These are phyloP conservation scores for Neogobius melanostomus DNA, from an alignment of 2,113 vertebrate species.

Conservation along the genomic window DNA sequence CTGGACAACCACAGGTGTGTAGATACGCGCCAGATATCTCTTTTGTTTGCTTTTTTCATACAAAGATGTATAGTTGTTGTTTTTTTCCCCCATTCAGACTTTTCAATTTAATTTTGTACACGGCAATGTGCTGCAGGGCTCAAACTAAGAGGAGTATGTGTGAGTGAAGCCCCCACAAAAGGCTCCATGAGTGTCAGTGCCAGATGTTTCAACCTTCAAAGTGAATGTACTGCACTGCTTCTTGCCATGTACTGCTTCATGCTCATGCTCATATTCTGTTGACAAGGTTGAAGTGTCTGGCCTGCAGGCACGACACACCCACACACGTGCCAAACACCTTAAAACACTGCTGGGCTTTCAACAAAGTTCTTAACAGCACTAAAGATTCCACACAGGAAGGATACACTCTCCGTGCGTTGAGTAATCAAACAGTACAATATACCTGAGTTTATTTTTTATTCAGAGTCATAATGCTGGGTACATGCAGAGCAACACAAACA, in stretches of 20 bases:
- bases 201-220: no score
- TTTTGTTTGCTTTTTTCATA: no score
- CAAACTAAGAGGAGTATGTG: no score
- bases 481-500: constrained; percentile 25
- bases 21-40: background rate
- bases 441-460: constrained; percentile 39
- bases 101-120: no score
- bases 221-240: no score
- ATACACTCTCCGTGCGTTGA: constrained; percentile 16
- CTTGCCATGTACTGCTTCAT: no score
- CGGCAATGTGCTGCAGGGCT: no score
- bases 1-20: constrained; percentile 57
- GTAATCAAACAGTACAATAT: constrained; percentile 43
- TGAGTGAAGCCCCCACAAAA: no score
- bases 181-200: no score
- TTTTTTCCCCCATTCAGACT: no score
- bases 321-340: constrained; percentile 2
- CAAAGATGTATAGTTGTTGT: no score
- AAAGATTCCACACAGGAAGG: constrained; percentile 17
- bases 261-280: no score
- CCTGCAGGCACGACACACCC: background rate
- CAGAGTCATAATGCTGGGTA: constrained; percentile 19
- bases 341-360: constrained; percentile 10
- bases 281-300: background rate
- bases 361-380: constrained; percentile 14